Base-by-base conservation (phyloP, 1,140 invertebrate species). In the Drosophila sp. region DNA sequence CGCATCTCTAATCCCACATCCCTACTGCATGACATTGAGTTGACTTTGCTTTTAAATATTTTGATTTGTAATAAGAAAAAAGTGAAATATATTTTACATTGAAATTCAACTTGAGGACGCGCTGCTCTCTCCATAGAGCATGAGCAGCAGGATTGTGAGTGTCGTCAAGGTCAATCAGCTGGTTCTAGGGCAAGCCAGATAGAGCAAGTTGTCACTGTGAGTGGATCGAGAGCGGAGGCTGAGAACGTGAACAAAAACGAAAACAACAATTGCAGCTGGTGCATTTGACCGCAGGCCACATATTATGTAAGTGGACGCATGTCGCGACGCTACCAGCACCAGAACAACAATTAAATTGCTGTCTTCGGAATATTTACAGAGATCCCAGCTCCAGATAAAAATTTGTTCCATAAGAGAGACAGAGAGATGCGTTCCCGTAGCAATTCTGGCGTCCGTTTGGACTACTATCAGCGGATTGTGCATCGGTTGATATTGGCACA, bases 401-500 rank as follows among this genome's bases (percentile, higher is more conserved):
- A 11, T 38, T 38, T 10, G 2, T 10, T 11, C 35, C 35, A 38
- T 11, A 4, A 38, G 10, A 38, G 10, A 38, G 10, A n/a, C 0
- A 50, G 23, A 3, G 8, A 74, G 30, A 98, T 98, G 97, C 94
- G 98, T 87, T 98, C 96, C 81, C 94, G 98, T 85, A 98, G 97
- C 92, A 98, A 98, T 94, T 98, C 98, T 1, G 97, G 98, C 3
- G 97, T 98, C 32, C 96, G 97, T 64, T 93, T 99, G 91, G 98
- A 99, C 92, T 98, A 98, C 92, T 99, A 98, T 91, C 97, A 99
- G 83, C 94, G 97, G 66, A 95, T 98, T 66, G 96, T 99, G 2
- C 96, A 98, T 70, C 97, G 96, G 92, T 95, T 98, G 68, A 99
- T 99, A 90, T 95, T 99, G 93, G 95, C 95, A 72, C 96, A 98